Percentiles rank a stretch among this genome's conserved stretches.
Evolutionary conservation across 2,888 invertebrate genomes (phyloP).

Genomic region (Rhingia campestris): DNA sequence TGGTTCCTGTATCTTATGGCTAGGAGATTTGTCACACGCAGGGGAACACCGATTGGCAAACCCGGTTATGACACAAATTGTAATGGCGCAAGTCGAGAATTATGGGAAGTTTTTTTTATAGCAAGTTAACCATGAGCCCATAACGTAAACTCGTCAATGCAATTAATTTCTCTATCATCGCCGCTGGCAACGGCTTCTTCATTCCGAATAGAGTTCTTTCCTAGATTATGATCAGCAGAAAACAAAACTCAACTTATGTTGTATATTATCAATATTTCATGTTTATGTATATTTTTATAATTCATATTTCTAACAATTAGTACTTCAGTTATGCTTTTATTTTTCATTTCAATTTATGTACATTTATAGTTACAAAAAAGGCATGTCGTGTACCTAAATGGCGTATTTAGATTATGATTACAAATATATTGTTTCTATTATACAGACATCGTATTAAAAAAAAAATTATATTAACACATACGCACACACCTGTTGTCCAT

Average conservation of each 20-base stretch:
- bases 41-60: too few relatives aligned
- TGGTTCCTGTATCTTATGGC: too few relatives aligned
- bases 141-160: too few relatives aligned
- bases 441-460: conserved; percentile 4
- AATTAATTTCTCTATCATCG: too few relatives aligned
- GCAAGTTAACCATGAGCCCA: too few relatives aligned
- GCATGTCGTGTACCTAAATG: conserved; percentile 11
- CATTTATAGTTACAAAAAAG: conserved; percentile 43
- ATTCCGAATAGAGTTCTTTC: too few relatives aligned
- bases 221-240: too few relatives aligned
- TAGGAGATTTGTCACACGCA: too few relatives aligned
- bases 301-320: conserved; percentile 35
- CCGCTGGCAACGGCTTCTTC: too few relatives aligned
- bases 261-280: conserved; percentile 20
- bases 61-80: too few relatives aligned
- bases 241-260: background rate
- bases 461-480: background rate
- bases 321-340: conserved; percentile 25
- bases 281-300: conserved; percentile 27
- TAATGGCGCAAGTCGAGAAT: too few relatives aligned
- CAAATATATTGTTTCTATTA: conserved; percentile 9
- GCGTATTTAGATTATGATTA: conserved; percentile 32
- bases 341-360: conserved; percentile 47
- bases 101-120: too few relatives aligned
- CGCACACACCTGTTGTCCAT: background rate